Evolutionary conservation across 2,797 vertebrate genomes (phyloP), one percentile per base, ranked within the genome.

Genomic region (Ambastaia sidthimunki): DNA sequence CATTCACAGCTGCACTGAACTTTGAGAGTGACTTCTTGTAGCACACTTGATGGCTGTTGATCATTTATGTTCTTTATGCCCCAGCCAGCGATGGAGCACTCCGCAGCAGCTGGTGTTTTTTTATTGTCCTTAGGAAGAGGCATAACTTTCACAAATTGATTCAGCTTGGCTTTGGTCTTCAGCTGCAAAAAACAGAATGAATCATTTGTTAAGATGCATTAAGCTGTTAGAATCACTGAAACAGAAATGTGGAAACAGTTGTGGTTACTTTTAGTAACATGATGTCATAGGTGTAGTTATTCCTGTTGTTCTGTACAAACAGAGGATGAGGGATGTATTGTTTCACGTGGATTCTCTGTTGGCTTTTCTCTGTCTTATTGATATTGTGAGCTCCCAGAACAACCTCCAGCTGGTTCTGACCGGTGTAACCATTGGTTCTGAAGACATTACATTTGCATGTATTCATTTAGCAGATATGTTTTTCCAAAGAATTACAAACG

Each of bases 201-300:
- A 15, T 48, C 16, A 60, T 34, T 63, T 7, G 0, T 9, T n/a
- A 31, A 71, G 19, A 4, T 18, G 28, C 16, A 10, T 11, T 13
- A 11, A 18, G 2, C 10, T 3, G 55, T 23, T 0, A 63, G 1
- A 34, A 5, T 50, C n/a, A 1, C 28, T 63, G 23, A 74, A 11
- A 21, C 21, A 1, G 34, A 2, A 63, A 16, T 28, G 2, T 4
- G n/a, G n/a, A n/a, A n/a, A n/a, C n/a, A n/a, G n/a, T 28, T 28
- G 28, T 28, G 31, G 25, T 85, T 87, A 94, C 92, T 92, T 93
- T 82, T 0, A 93, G 83, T 23, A 94, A 76, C 92, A 93, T 92
- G 5, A 93, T 88, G 59, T 94, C 81, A 37, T 60, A n/a, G 0
- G 1, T 41, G 34, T 0, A 1, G 4, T 13, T 0, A 0, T 2